Evolutionary conservation across 2,797 vertebrate genomes (phyloP).

Genomic region (Typhlichthys subterraneus): DNA sequence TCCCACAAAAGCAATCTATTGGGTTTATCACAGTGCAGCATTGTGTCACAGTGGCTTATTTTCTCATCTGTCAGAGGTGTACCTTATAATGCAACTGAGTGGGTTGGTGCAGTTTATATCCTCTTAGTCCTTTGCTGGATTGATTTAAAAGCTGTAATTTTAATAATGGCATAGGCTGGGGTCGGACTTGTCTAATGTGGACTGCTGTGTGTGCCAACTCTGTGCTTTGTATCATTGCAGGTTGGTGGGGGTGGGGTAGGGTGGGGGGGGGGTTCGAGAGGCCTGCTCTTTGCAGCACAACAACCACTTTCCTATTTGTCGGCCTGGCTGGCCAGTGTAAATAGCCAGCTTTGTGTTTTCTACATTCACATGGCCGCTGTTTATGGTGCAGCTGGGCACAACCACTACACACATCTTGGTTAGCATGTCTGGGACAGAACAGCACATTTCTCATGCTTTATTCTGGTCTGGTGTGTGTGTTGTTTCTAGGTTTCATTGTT

Average conservation of each 20-base stretch:
- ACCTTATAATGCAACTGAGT: conserved; percentile 38
- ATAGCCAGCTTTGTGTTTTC: conserved; percentile 56
- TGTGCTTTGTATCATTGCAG: conserved; percentile 27
- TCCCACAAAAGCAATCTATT: conserved; percentile 27
- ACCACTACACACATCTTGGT: not conserved
- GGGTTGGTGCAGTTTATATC: conserved; percentile 31
- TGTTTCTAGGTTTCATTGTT: not conserved
- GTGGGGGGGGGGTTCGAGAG: conserved; percentile 3
- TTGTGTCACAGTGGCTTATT: conserved; percentile 38
- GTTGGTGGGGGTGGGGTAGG: conserved; percentile 16
- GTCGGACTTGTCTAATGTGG: conserved; percentile 36
- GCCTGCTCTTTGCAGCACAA: conserved; percentile 28
- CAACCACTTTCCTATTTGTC: conserved; percentile 35
- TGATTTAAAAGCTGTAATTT: conserved; percentile 50
- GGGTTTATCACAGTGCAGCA: conserved; percentile 43
- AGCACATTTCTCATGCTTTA: not conserved
- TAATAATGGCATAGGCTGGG: conserved; percentile 42
- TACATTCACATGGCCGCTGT: conserved; percentile 58
- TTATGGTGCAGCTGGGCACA: conserved; percentile 53
- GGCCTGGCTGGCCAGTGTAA: conserved; percentile 39
- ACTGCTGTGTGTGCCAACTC: conserved; percentile 14
- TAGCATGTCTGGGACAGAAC: too few species aligned
- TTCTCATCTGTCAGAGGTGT: conserved; percentile 35
- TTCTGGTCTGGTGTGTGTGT: not conserved
- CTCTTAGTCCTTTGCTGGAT: conserved; percentile 54